These are phyloP conservation scores for Apodemus sylvaticus DNA, from an alignment of 2,113 vertebrate species.

Conservation along the genomic window DNA sequence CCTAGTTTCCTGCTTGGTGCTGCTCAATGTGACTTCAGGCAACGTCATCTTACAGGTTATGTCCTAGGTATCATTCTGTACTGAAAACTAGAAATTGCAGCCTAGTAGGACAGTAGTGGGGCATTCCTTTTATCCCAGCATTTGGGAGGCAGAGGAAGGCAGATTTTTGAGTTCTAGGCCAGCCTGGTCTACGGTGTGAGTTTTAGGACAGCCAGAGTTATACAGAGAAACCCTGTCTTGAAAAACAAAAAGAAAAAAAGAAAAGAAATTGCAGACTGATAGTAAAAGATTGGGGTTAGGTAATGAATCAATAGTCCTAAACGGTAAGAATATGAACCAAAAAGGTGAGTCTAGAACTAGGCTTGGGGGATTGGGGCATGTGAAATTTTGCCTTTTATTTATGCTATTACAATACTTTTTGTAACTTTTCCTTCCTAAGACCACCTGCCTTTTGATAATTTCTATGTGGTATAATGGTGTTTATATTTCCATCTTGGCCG, in stretches of 20 bases:
- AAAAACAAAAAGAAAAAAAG: too few species aligned
- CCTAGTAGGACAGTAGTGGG: too few species aligned
- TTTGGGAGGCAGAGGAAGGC: too few species aligned
- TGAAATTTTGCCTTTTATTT: too few species aligned
- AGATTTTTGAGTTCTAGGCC: too few species aligned
- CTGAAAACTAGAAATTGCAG: neutral
- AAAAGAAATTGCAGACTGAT: neutral
- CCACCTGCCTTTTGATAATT: neutral
- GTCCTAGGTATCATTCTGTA: neutral
- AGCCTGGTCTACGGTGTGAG: too few species aligned
- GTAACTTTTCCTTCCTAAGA: neutral
- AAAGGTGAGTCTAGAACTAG: too few species aligned
- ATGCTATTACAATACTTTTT: neutral
- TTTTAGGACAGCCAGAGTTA: too few species aligned
- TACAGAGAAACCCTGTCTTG: too few species aligned
- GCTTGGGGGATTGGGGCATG: rapidly evolving
- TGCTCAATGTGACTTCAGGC: neutral
- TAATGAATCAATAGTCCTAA: neutral
- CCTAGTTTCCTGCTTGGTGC: neutral
- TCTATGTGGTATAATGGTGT: neutral
- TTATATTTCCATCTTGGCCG: neutral
- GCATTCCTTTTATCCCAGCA: too few species aligned
- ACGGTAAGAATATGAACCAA: neutral
- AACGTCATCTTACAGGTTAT: neutral
- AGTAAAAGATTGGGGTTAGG: neutral